These are phyloP conservation scores for Coregonus ussuriensis DNA, from an alignment of 2,797 vertebrate genomes.

Conservation along the genomic window DNA sequence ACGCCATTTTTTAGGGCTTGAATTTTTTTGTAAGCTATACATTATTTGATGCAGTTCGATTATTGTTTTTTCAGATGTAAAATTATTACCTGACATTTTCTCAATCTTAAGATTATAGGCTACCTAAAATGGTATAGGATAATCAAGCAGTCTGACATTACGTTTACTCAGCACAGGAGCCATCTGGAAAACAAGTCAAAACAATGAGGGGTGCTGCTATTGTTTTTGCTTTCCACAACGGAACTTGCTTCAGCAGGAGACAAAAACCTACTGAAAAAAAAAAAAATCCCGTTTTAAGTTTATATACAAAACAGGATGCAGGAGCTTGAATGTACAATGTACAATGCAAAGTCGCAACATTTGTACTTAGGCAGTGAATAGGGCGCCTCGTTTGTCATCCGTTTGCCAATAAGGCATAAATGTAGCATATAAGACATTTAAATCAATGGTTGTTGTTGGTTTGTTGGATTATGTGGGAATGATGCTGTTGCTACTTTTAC, in stretches of 20 bases:
- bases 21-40: too few species aligned
- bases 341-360: conserved; percentile 37
- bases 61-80: too few species aligned
- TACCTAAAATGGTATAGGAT: not conserved
- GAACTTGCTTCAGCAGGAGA: conserved; percentile 56
- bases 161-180: conserved; percentile 54
- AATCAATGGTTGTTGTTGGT: conserved; percentile 11
- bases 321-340: conserved; percentile 44
- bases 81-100: too few species aligned
- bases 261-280: conserved; percentile 46
- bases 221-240: conserved; percentile 64
- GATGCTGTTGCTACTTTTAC: conserved; percentile 61
- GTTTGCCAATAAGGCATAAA: conserved; percentile 26
- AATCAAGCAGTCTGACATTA: not conserved
- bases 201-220: conserved; percentile 62
- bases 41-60: too few species aligned
- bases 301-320: conserved; percentile 70
- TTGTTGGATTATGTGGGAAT: conserved; percentile 30
- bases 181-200: conserved; percentile 73
- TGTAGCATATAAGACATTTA: not conserved
- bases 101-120: too few species aligned
- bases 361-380: conserved; percentile 38
- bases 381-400: conserved; percentile 21
- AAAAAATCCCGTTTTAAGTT: conserved; percentile 67
- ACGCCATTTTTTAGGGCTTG: too few species aligned